Evolutionary conservation across 2,888 invertebrate genomes (phyloP).

Genomic region (Eupithecia centaureata): DNA sequence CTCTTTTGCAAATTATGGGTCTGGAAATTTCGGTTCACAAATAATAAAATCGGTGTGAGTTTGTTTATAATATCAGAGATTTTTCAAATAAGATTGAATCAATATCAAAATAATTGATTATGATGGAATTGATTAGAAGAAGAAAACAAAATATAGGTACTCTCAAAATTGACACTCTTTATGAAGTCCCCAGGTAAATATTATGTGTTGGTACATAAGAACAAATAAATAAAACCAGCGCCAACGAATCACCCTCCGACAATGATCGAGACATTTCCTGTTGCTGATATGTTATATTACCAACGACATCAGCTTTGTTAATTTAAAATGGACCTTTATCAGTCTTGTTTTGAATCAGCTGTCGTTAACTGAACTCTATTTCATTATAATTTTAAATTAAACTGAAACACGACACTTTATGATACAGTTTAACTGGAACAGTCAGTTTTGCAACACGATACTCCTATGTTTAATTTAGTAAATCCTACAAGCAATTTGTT

Average conservation of each 20-base stretch:
- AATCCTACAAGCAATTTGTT: constrained; percentile 64
- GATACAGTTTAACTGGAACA: constrained; percentile 19
- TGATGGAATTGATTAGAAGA: too few relatives aligned
- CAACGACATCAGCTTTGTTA: background rate
- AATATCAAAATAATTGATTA: too few relatives aligned
- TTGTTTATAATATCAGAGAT: background rate
- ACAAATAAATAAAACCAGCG: constrained; percentile 11
- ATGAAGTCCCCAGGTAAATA: background rate
- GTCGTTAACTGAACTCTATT: background rate
- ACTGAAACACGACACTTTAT: constrained; percentile 14
- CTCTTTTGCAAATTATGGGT: constrained; percentile 6
- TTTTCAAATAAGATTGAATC: background rate
- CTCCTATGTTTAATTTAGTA: constrained; percentile 55
- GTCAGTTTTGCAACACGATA: constrained; percentile 50
- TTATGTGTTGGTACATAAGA: too few relatives aligned
- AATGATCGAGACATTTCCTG: constrained; percentile 27
- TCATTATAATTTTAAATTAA: background rate
- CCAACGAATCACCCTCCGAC: constrained; percentile 11
- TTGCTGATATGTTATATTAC: constrained; percentile 22
- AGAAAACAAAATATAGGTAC: too few relatives aligned
- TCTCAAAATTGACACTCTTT: background rate
- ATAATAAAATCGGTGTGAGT: background rate
- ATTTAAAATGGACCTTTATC: background rate
- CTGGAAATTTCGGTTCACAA: background rate
- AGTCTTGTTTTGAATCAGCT: constrained; percentile 5